A percentile compares a stretch with the other conserved stretches of the same genome.
These are phyloP conservation scores for Diorhabda sublineata DNA, from an alignment of 1,140 invertebrate species.

Conservation along the genomic window DNA sequence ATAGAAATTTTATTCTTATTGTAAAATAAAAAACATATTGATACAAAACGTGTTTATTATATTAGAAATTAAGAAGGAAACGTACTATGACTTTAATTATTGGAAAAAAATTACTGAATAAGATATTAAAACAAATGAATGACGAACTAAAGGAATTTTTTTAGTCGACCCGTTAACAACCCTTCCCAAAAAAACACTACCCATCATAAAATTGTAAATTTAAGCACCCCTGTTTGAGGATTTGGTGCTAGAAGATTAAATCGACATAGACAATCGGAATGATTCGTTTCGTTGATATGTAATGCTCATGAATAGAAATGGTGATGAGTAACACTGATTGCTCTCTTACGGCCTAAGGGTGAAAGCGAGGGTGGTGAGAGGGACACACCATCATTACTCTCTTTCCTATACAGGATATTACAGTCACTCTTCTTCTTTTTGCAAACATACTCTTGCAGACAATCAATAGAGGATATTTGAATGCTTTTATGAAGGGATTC, in stretches of 20 bases:
- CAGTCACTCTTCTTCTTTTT: background rate
- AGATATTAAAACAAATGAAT: no score
- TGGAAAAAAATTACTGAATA: no score
- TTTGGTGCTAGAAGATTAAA: conserved; percentile 19
- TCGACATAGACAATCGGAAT: conserved; percentile 21
- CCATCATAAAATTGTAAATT: conserved; percentile 15
- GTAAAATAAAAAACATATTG: no score
- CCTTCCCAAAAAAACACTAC: background rate
- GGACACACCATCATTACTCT: conserved; percentile 1
- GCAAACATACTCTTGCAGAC: background rate
- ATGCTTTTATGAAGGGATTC: no score
- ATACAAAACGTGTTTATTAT: no score
- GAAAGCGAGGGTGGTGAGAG: background rate
- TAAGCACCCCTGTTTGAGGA: conserved; percentile 12
- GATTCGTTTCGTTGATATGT: conserved; percentile 20
- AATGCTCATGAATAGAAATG: conserved; percentile 26
- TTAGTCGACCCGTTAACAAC: background rate
- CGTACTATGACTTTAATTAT: no score
- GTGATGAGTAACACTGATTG: conserved; percentile 27
- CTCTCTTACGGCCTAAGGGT: conserved; percentile 19
- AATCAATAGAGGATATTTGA: no score
- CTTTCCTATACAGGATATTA: background rate
- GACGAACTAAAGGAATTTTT: no score
- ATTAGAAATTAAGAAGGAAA: no score
- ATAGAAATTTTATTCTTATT: no score